Evolutionary conservation across 2,888 invertebrate species (phyloP), one percentile per base, ranked within the genome.

Genomic region (Pyrrhosoma nymphula): DNA sequence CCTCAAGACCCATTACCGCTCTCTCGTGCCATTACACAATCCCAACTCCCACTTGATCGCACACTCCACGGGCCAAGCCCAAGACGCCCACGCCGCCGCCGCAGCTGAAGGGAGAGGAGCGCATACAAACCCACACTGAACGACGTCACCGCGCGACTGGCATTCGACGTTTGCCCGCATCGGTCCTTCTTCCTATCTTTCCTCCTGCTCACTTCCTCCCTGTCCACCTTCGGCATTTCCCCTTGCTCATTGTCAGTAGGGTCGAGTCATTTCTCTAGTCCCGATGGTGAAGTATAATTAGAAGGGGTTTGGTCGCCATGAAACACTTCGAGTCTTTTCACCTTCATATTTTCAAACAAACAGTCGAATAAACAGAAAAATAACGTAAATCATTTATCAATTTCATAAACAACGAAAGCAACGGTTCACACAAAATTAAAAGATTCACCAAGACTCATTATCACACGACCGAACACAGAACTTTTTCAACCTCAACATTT

Each of bases 11-110:
- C 63, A 89, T 89, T 89, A 26, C 56, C 56, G 12, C 88, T 23
- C 39, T 35, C 35, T 39, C 91, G 16, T 8, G 10, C 63, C 93
- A 93, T 93, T 93, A 93, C 93, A 93, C 93, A 93, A 93, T 93
- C 69, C 26, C 12, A 35, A 23, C 75, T 93, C 93, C 93, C 82
- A 35, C 82, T 18, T 16, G 16, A 23, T 82, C 82, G 12, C 35
- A 16, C 75, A 30, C 82, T 16, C 35, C 47, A 14, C n/a, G 16
- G 20, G 39, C 16, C 63, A 26, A 60, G 47, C n/a, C 75, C n/a
- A 26, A 93, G 39, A 39, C 93, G 47, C 93, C 93, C 93, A 93
- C 93, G 60, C 91, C 69, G n/a, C 20, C 16, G 60, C 23, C 1
- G 91, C 63, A 35, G 60, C 10, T 2, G 60, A 10, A 1, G 6